A percentile compares a stretch with the other conserved stretches of the same genome.
These are phyloP conservation scores for Mellilla xanthometata DNA, from an alignment of 2,888 invertebrate genomes.

Conservation along the genomic window DNA sequence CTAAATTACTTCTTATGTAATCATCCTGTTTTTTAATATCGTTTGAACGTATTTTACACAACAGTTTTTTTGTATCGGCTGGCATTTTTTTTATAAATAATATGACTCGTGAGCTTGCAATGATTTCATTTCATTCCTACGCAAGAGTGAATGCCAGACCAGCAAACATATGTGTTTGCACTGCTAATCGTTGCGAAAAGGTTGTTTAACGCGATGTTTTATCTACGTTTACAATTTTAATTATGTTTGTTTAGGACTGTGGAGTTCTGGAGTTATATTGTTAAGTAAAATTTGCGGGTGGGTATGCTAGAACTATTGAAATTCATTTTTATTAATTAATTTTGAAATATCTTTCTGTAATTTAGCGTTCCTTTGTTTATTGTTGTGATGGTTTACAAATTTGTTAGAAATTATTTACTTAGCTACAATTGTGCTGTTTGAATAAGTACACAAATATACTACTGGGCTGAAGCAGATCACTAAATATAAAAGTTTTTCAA, in stretches of 20 bases:
- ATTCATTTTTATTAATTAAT: too few relatives aligned
- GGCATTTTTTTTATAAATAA: background rate
- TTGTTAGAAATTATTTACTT: too few relatives aligned
- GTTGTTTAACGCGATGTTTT: slow-evolving; percentile 27
- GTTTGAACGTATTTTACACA: too few relatives aligned
- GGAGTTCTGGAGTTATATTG: slow-evolving; percentile 7
- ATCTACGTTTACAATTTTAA: slow-evolving; percentile 29
- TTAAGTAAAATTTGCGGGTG: background rate
- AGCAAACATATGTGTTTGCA: slow-evolving; percentile 17
- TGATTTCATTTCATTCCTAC: background rate
- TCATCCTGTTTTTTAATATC: too few relatives aligned
- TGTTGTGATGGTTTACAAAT: too few relatives aligned
- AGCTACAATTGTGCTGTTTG: too few relatives aligned
- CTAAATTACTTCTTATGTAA: too few relatives aligned
- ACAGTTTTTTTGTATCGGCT: background rate
- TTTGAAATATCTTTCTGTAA: too few relatives aligned
- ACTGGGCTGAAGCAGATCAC: too few relatives aligned
- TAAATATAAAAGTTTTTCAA: too few relatives aligned
- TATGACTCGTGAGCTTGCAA: background rate
- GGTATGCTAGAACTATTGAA: background rate
- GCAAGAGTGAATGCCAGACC: slow-evolving; percentile 16
- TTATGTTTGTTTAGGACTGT: slow-evolving; percentile 33
- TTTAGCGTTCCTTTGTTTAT: too few relatives aligned
- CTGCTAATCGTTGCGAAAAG: slow-evolving; percentile 21
- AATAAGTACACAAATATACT: too few relatives aligned